phyloP scores from a whole-genome alignment of 2,888 invertebrate genomes.

The Galeruca laticollis region DNA sequence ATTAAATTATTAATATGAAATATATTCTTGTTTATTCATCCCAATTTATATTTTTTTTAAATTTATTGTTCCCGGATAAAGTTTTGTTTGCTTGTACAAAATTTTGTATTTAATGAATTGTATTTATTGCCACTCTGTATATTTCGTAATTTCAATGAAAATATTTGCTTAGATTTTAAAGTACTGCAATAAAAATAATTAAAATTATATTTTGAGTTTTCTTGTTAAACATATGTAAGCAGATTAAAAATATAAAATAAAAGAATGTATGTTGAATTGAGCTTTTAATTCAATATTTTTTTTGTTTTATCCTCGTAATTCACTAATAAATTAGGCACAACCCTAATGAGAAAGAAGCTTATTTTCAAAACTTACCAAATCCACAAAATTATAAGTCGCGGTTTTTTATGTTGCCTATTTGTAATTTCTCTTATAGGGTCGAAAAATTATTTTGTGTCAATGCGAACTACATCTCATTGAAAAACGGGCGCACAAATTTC shows the following conservation, averaged over 20 bases:
- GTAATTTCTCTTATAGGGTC: too few species aligned
- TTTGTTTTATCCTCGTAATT: neutral
- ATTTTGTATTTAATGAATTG: conserved; percentile 53
- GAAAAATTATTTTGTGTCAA: too few species aligned
- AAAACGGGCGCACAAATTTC: too few species aligned
- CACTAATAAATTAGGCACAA: too few species aligned
- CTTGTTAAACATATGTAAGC: conserved; percentile 47
- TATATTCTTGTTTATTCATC: conserved; percentile 40
- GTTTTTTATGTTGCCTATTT: too few species aligned
- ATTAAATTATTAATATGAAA: conserved; percentile 40
- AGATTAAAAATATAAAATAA: conserved; percentile 45
- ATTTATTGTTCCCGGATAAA: conserved; percentile 19
- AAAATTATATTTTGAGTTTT: conserved; percentile 48
- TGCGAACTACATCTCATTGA: too few species aligned
- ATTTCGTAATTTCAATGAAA: conserved; percentile 52
- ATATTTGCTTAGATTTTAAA: conserved; percentile 54
- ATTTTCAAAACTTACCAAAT: too few species aligned
- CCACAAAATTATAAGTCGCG: too few species aligned
- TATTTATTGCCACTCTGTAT: conserved; percentile 55
- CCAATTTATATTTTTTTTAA: conserved; percentile 38
- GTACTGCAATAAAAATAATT: conserved; percentile 44
- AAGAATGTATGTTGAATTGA: conserved; percentile 41
- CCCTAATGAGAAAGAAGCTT: too few species aligned
- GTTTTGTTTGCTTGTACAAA: conserved; percentile 53
- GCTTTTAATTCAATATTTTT: conserved; percentile 23